Percentiles rank a stretch among this genome's conserved stretches.
Conservation (phyloP, 2,888 invertebrate species). For the Pseudococcus viburni region DNA sequence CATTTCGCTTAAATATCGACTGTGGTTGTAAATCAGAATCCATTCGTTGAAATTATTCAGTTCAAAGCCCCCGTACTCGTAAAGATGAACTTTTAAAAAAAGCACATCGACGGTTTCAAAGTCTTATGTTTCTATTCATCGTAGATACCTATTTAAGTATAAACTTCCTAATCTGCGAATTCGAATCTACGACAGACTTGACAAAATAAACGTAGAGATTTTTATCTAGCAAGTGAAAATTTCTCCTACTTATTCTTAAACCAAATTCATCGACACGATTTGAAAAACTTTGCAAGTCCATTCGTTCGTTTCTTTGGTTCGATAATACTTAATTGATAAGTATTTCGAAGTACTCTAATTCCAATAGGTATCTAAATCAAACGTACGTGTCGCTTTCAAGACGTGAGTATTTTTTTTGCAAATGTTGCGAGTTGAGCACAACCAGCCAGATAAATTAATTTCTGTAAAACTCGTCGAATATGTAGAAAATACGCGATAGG, state of each 20-base stretch:
- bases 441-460: conserved; percentile 6
- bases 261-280: neutral
- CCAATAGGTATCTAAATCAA: neutral
- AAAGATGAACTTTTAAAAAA: no score
- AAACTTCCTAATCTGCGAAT: no score
- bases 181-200: no score
- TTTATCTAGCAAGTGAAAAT: no score
- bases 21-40: no score
- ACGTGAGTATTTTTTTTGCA: neutral
- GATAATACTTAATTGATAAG: conserved; percentile 6
- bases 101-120: no score
- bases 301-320: neutral
- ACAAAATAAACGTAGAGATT: no score
- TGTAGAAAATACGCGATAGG: neutral
- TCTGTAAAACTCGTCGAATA: conserved; percentile 11
- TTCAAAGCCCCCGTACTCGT: no score
- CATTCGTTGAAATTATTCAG: no score
- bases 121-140: no score
- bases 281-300: neutral
- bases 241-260: neutral
- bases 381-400: conserved; percentile 3
- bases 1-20: no score
- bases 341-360: neutral
- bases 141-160: no score
- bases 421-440: neutral